phyloP scores from a whole-genome alignment of 2,113 vertebrate species.

The Brienomyrus longianalis region DNA sequence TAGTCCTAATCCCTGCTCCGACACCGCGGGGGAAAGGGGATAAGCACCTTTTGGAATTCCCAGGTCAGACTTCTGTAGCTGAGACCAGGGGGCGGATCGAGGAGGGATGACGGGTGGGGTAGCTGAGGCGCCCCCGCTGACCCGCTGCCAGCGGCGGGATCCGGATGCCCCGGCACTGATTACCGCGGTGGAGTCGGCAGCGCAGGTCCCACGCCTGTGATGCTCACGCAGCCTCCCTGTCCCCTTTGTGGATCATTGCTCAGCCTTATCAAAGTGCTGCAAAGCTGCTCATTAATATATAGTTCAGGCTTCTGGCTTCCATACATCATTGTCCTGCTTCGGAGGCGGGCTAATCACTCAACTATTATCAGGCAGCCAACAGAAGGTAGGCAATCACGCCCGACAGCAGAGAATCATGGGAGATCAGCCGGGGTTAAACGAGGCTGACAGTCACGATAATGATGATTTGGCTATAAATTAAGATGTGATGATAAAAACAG shows the following conservation, averaged over 20 bases:
- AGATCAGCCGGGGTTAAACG: slow-evolving; percentile 85
- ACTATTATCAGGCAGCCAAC: slow-evolving; percentile 84
- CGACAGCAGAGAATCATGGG: slow-evolving; percentile 79
- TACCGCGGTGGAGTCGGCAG: slow-evolving; percentile 50
- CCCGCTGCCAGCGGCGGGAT: background rate
- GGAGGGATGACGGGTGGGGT: background rate
- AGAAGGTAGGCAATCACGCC: slow-evolving; percentile 86
- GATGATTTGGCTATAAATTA: slow-evolving; percentile 90
- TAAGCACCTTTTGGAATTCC: background rate
- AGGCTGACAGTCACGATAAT: slow-evolving; percentile 89
- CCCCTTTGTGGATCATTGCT: slow-evolving; percentile 64
- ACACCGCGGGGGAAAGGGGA: background rate
- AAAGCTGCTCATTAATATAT: slow-evolving; percentile 89
- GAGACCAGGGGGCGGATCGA: background rate
- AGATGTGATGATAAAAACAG: slow-evolving; percentile 86
- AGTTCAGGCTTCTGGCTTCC: slow-evolving; percentile 65
- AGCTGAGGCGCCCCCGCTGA: background rate
- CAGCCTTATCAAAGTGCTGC: slow-evolving; percentile 83
- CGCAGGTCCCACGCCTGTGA: slow-evolving; percentile 64
- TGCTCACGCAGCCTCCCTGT: slow-evolving; percentile 60
- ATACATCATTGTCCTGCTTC: slow-evolving; percentile 87
- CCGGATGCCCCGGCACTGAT: slow-evolving; percentile 51
- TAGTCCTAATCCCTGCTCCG: background rate
- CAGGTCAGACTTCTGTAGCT: background rate
- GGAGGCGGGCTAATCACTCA: slow-evolving; percentile 84